phyloP scores from a whole-genome alignment of 2,113 vertebrate species.

The Gymnarchus niloticus region DNA sequence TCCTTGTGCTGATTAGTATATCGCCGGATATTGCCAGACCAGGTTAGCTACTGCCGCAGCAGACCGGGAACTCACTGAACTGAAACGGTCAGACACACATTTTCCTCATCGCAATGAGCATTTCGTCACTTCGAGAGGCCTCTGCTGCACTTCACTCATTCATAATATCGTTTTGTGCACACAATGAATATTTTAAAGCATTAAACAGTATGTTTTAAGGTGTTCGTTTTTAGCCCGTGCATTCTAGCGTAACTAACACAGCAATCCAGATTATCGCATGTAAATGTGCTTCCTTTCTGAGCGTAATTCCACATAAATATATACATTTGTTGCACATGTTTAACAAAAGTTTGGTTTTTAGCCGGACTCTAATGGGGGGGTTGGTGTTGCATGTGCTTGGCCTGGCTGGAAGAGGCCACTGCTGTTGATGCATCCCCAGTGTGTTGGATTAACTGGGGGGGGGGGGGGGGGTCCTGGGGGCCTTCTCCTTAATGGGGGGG shows the following conservation, averaged over 20 bases:
- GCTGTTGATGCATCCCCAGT: not conserved
- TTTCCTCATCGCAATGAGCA: not conserved
- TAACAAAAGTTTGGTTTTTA: not conserved
- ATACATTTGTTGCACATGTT: not conserved
- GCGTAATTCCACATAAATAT: not conserved
- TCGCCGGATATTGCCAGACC: not conserved
- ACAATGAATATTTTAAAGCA: not conserved
- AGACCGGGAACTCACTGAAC: not conserved
- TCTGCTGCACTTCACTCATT: not conserved
- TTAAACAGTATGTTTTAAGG: not conserved
- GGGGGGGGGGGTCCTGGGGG: too few species aligned
- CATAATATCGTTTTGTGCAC: not conserved
- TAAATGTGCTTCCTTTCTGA: not conserved
- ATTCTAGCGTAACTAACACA: not conserved
- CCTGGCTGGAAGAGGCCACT: not conserved
- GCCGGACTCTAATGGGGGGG: not conserved
- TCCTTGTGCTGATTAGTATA: not conserved
- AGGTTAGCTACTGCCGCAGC: not conserved
- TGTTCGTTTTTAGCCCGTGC: not conserved
- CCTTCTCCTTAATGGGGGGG: too few species aligned
- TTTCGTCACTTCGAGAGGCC: not conserved
- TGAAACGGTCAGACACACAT: not conserved
- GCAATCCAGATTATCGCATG: not conserved
- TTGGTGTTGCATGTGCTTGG: not conserved
- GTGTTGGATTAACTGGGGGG: not conserved